A percentile compares a stretch with the other conserved stretches of the same genome.
phyloP scores from a whole-genome alignment of 2,888 invertebrate genomes.

The Drosophila austrosaltans region DNA sequence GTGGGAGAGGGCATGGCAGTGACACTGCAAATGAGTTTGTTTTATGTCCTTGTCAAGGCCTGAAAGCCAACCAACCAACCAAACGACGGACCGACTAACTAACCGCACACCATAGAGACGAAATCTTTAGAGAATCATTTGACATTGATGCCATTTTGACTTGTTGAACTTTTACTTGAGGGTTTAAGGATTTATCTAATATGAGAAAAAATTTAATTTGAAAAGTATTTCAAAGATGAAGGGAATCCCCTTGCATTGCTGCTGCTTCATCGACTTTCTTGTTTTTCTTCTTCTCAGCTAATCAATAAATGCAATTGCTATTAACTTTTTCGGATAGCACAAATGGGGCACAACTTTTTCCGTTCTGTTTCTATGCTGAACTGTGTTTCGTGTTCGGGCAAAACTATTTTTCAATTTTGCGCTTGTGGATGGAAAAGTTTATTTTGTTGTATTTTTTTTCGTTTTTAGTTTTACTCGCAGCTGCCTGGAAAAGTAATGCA shows the following conservation, averaged over 20 bases:
- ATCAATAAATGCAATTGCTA: conserved; percentile 57
- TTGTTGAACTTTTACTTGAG: conserved; percentile 44
- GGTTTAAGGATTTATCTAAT: conserved; percentile 9
- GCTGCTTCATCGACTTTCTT: conserved; percentile 21
- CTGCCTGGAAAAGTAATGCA: conserved; percentile 62
- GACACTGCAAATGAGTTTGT: conserved; percentile 49
- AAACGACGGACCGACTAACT: background rate
- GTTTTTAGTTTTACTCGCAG: conserved; percentile 31
- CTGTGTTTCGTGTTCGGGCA: conserved; percentile 16
- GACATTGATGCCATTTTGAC: conserved; percentile 59
- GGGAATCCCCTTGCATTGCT: background rate
- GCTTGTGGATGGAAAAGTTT: conserved; percentile 40
- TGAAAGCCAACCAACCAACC: conserved; percentile 45
- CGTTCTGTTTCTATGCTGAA: conserved; percentile 21
- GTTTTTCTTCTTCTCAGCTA: conserved; percentile 33
- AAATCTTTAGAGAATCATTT: conserved; percentile 39
- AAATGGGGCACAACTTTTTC: conserved; percentile 39
- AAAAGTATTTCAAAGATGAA: background rate
- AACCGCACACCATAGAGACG: conserved; percentile 1
- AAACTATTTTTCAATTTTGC: conserved; percentile 72
- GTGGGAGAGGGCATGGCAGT: conserved; percentile 42
- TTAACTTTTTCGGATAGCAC: conserved; percentile 35
- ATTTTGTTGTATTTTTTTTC: conserved; percentile 16
- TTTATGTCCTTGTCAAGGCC: conserved; percentile 37
- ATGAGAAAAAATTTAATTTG: conserved; percentile 14